Conservation (phyloP, 2,888 invertebrate genomes). For the Carterocephalus palaemon region DNA sequence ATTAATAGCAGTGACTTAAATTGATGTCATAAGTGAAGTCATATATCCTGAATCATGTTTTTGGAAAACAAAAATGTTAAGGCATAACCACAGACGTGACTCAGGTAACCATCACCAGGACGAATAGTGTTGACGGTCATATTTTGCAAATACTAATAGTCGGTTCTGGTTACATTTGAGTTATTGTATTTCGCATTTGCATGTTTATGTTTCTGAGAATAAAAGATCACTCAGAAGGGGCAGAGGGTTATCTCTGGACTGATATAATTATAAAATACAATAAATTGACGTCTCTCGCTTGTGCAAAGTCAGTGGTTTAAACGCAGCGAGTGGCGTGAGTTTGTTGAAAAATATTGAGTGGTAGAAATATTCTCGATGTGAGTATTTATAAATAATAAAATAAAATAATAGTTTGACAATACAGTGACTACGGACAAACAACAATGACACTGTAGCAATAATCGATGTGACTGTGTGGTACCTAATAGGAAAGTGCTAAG, state of each 20-base stretch:
- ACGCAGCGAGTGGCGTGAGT: constrained; percentile 22
- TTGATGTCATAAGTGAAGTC: constrained; percentile 25
- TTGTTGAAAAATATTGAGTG: constrained; percentile 10
- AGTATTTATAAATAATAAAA: constrained; percentile 7
- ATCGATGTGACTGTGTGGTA: too few species aligned
- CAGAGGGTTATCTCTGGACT: constrained; percentile 59
- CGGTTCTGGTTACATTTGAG: constrained; percentile 12
- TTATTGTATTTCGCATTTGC: constrained; percentile 40
- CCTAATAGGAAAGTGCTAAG: too few species aligned
- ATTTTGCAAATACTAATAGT: constrained; percentile 1
- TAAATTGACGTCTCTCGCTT: constrained; percentile 56
- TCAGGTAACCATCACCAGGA: constrained; percentile 14
- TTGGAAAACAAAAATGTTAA: constrained; percentile 1
- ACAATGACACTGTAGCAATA: too few species aligned
- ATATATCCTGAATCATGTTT: constrained; percentile 31
- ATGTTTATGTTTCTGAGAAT: constrained; percentile 61
- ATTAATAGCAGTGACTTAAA: constrained; percentile 2
- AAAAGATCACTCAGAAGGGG: constrained; percentile 55
- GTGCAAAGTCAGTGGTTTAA: constrained; percentile 56
- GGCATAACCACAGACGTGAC: constrained; percentile 1
- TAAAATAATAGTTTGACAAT: too few species aligned
- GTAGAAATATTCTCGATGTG: constrained; percentile 1
- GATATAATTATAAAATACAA: constrained; percentile 63
- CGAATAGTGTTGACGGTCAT: constrained; percentile 3
- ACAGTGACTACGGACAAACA: too few species aligned